These are phyloP conservation scores for Stegana nigrithorax DNA, from an alignment of 2,888 invertebrate genomes.

Conservation along the genomic window DNA sequence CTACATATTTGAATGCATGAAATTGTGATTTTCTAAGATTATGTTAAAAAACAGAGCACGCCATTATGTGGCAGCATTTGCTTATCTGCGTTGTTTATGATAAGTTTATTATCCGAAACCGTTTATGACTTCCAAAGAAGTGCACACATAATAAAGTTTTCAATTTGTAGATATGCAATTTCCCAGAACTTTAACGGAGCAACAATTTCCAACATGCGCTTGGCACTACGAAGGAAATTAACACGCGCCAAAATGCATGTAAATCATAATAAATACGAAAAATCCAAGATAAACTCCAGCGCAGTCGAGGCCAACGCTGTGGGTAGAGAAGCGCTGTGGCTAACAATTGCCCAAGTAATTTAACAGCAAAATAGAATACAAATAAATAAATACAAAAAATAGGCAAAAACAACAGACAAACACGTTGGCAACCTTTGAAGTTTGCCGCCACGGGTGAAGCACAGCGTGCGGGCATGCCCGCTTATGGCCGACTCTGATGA, in stretches of 20 bases:
- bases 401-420: constrained; percentile 9
- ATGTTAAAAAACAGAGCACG: too few species aligned
- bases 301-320: not conserved
- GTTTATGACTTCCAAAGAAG: too few species aligned
- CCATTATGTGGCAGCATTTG: too few species aligned
- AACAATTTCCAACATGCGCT: not conserved
- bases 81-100: too few species aligned
- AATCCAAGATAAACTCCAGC: not conserved
- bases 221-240: not conserved
- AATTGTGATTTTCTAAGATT: too few species aligned
- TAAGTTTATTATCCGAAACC: too few species aligned
- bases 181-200: not conserved
- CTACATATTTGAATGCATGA: too few species aligned
- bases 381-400: not conserved
- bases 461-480: not conserved
- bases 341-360: constrained; percentile 13
- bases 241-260: constrained; percentile 9
- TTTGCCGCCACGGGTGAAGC: not conserved
- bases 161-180: not conserved
- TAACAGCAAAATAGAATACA: not conserved
- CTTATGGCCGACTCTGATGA: too few species aligned
- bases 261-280: constrained; percentile 7
- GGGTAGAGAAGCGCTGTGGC: not conserved
- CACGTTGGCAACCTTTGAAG: constrained; percentile 3
- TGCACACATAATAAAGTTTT: not conserved